phyloP scores from a whole-genome alignment of 2,888 invertebrate species.

The Mythimna albipuncta region DNA sequence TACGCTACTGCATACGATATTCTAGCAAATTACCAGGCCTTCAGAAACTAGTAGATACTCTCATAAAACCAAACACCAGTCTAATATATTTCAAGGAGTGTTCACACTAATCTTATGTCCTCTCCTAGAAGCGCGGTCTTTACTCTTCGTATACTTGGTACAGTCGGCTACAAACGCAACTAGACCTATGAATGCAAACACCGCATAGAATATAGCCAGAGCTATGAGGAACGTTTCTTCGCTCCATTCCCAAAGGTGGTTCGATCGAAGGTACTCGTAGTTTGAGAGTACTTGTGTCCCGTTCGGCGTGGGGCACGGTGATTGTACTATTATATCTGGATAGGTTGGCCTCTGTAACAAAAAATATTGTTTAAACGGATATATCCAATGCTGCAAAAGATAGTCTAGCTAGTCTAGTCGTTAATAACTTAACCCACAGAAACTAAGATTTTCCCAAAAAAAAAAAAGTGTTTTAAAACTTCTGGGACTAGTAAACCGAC shows the following conservation, averaged over 20 bases:
- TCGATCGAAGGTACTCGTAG: conserved; percentile 81
- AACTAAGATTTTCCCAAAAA: too few relatives aligned
- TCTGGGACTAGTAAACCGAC: too few relatives aligned
- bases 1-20: neutral
- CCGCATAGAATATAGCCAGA: conserved; percentile 91
- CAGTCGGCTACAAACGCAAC: conserved; percentile 91
- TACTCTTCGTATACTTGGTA: conserved; percentile 88
- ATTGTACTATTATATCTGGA: conserved; percentile 96
- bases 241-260: conserved; percentile 87
- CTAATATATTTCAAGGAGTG: conserved; percentile 85
- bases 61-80: conserved; percentile 18
- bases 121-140: conserved; percentile 86
- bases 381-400: too few relatives aligned
- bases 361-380: conserved; percentile 27
- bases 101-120: conserved; percentile 91
- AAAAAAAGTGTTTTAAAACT: too few relatives aligned
- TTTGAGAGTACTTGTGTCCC: conserved; percentile 93
- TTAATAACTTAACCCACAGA: too few relatives aligned
- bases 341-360: conserved; percentile 92
- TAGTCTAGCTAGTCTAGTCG: too few relatives aligned
- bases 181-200: conserved; percentile 91
- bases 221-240: conserved; percentile 91
- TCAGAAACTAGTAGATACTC: neutral
- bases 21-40: neutral
- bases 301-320: conserved; percentile 95